Conservation (phyloP, 2,888 invertebrate species). For the Nesidiocoris tenuis region DNA sequence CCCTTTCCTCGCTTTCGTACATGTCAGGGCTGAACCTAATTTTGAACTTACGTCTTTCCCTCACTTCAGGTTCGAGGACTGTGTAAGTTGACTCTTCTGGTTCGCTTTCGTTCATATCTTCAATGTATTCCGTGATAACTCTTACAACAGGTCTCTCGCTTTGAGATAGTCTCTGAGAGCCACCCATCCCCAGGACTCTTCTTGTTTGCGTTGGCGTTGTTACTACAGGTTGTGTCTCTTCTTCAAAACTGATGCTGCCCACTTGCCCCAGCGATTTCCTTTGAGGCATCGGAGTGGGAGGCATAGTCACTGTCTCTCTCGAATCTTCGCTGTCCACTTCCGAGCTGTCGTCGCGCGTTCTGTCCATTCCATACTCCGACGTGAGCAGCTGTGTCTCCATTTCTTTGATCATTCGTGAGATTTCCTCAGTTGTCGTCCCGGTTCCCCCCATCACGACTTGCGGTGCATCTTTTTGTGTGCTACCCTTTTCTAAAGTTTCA, state of each 20-base stretch:
- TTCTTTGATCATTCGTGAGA: constrained; percentile 44
- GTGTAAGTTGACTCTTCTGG: constrained; percentile 52
- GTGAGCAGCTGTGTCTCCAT: constrained; percentile 47
- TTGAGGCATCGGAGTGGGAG: constrained; percentile 18
- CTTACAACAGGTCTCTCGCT: constrained; percentile 54
- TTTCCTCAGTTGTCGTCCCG: constrained; percentile 25
- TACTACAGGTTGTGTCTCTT: constrained; percentile 35
- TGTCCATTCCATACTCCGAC: constrained; percentile 20
- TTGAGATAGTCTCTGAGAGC: constrained; percentile 54
- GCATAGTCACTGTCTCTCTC: constrained; percentile 14
- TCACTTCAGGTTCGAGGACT: constrained; percentile 50
- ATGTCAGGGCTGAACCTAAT: constrained; percentile 58
- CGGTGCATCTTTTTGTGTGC: background rate
- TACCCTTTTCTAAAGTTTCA: constrained; percentile 14
- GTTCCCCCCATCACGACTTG: background rate
- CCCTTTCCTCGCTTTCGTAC: constrained; percentile 46
- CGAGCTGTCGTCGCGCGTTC: constrained; percentile 26
- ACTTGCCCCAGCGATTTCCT: background rate
- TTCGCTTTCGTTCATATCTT: constrained; percentile 53
- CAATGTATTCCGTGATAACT: constrained; percentile 53
- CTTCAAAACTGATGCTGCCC: background rate
- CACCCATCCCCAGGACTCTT: constrained; percentile 52
- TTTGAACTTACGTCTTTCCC: constrained; percentile 54
- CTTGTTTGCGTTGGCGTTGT: constrained; percentile 55
- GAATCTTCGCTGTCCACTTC: constrained; percentile 34